Base-by-base conservation (phyloP, 2,888 invertebrate species). In the Listrodromus nycthemerus region DNA sequence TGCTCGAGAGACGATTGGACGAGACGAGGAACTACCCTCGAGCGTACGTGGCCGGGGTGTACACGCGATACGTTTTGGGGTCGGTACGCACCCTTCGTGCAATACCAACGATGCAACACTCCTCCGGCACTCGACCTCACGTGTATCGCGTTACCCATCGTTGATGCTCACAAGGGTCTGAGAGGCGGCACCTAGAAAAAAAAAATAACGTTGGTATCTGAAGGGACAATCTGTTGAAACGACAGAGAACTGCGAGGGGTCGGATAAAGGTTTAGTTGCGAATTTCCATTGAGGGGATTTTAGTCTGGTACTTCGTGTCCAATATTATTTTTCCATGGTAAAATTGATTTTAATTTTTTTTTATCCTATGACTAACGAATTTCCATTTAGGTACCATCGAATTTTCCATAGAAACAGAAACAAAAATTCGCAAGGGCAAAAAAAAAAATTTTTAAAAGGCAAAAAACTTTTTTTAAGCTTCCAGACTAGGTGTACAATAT, bases 1-100 rank as follows among this genome's bases (percentile, higher is more conserved):
- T 91, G 90, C 88, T 87, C 89, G 85, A 41, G 69, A 67, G 73
- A 77, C 65, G 91, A 92, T 92, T 92, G 92, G 91, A 86, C 81
- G 82, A 77, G 21, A 50, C n/a, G 45, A 74, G 77, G 86, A 86
- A 85, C 84, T 74, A 80, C 85, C 87, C 86, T 79, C 73, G 19
- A 21, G 73, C 69, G 67, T 83, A 78, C 78, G 80, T 78, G 79
- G 71, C 75, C 55, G 55, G 55, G 83, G 69, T 83, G 82, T 77
- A 48, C 52, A 73, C 67, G 63, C 30, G 76, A 80, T 80, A 77
- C 80, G 83, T 77, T 82, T 82, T 55, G 75, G 84, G 80, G 76
- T 80, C 69, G 76, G 77, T 55, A 80, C 77, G 78, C 80, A 85
- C 85, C 83, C 86, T 76, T 69, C 52, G 37, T n/a, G 33, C 19